A percentile compares a stretch with the other conserved stretches of the same genome.
Conservation (phyloP, 2,797 vertebrate species). For the Varecia variegata region DNA sequence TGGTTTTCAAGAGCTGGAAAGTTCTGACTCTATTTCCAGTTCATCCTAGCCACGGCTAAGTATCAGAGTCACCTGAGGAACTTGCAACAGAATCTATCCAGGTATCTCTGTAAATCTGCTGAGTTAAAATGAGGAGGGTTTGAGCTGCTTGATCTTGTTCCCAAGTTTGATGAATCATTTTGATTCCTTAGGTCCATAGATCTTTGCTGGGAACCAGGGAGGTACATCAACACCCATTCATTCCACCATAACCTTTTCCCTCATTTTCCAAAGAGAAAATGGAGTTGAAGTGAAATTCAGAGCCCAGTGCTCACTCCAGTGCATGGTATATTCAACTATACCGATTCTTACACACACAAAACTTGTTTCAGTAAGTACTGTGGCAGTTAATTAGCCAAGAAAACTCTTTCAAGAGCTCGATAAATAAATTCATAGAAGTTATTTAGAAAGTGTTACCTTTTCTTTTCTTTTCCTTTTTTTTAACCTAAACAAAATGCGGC, state of each 20-base stretch:
- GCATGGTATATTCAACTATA: fast-evolving
- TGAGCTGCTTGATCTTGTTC: background rate
- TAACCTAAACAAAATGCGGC: background rate
- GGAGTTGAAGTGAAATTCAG: background rate
- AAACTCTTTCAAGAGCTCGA: background rate
- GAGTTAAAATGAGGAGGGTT: background rate
- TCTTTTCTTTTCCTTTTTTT: background rate
- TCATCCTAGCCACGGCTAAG: background rate
- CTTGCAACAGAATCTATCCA: background rate
- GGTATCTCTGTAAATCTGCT: background rate
- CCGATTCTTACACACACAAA: background rate
- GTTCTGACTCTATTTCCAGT: background rate
- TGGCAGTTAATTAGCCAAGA: background rate
- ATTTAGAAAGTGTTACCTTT: background rate
- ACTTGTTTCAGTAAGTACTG: background rate
- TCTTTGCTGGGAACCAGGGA: background rate
- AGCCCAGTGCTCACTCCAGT: background rate
- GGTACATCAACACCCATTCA: background rate
- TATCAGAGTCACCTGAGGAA: background rate
- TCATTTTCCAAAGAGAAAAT: background rate
- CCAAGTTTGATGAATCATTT: background rate
- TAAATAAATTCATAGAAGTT: background rate
- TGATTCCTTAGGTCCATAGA: background rate
- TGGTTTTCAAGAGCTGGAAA: background rate
- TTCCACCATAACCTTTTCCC: background rate